Percentiles rank a stretch among this genome's conserved stretches.
Evolutionary conservation across 2,797 vertebrate species (phyloP).

Genomic region (Arremon aurantiirostris): DNA sequence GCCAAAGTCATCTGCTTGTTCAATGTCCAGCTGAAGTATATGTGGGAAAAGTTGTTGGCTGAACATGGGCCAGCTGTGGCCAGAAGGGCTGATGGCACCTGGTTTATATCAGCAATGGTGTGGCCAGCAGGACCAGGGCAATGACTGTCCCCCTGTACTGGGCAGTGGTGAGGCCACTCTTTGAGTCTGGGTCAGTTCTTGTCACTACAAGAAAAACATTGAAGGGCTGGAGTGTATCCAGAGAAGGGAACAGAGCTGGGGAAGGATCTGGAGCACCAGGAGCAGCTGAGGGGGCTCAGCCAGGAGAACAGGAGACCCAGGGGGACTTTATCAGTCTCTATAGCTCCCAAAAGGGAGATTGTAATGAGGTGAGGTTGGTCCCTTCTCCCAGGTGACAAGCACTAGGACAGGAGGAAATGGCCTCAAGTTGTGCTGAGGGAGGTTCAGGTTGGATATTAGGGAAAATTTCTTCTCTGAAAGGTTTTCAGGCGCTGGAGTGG

Average conservation of each 20-base stretch:
- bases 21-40: not conserved
- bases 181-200: not conserved
- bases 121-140: not conserved
- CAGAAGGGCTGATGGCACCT: not conserved
- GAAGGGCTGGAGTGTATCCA: not conserved
- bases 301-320: not conserved
- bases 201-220: too few species aligned
- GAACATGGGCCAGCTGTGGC: not conserved
- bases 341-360: not conserved
- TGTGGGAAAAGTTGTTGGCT: not conserved
- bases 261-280: not conserved
- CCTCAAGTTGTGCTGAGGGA: not conserved
- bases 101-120: not conserved
- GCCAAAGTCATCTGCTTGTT: not conserved
- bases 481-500: not conserved
- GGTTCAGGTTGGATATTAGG: not conserved
- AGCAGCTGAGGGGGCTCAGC: not conserved
- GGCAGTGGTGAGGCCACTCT: not conserved
- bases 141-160: not conserved
- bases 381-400: not conserved
- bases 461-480: not conserved
- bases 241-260: not conserved
- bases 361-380: fast-evolving
- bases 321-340: not conserved
- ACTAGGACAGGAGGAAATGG: not conserved